Conservation (phyloP, 2,888 invertebrate species). For the Monoplex corrugatus region DNA sequence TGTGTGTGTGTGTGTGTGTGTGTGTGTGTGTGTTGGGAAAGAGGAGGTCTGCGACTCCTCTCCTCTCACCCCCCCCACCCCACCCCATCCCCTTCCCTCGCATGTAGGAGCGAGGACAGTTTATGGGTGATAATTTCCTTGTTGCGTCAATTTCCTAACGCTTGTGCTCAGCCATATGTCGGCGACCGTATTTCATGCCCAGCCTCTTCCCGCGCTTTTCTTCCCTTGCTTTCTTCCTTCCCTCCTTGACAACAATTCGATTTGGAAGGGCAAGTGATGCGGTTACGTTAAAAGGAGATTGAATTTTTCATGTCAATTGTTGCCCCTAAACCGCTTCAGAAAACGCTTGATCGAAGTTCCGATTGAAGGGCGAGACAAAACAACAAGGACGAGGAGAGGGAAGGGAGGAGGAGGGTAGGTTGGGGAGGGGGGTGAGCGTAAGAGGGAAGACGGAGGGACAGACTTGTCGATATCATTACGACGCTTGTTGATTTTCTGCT, state of each 20-base stretch:
- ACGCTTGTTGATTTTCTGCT: too few relatives aligned
- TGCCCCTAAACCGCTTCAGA: slow-evolving; percentile 21
- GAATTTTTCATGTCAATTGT: slow-evolving; percentile 33
- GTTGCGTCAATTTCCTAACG: neutral
- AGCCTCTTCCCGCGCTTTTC: neutral
- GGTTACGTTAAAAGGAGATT: slow-evolving; percentile 12
- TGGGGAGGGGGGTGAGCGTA: too few relatives aligned
- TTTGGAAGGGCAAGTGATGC: neutral
- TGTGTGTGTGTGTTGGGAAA: neutral
- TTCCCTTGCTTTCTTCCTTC: neutral
- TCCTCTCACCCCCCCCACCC: too few relatives aligned
- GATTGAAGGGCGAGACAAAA: neutral
- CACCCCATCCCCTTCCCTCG: neutral
- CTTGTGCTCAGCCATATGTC: neutral
- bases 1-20: neutral
- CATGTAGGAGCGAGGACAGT: slow-evolving; percentile 8
- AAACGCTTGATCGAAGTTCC: slow-evolving; percentile 18
- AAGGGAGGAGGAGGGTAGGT: neutral
- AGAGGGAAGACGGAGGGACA: neutral
- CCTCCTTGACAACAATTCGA: slow-evolving; percentile 11
- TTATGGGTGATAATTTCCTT: slow-evolving; percentile 14
- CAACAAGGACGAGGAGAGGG: neutral
- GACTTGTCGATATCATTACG: too few relatives aligned
- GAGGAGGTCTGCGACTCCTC: neutral
- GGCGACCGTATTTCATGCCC: too few relatives aligned